Base-by-base conservation (phyloP, 2,888 invertebrate genomes). In the Sialis lutaria region DNA sequence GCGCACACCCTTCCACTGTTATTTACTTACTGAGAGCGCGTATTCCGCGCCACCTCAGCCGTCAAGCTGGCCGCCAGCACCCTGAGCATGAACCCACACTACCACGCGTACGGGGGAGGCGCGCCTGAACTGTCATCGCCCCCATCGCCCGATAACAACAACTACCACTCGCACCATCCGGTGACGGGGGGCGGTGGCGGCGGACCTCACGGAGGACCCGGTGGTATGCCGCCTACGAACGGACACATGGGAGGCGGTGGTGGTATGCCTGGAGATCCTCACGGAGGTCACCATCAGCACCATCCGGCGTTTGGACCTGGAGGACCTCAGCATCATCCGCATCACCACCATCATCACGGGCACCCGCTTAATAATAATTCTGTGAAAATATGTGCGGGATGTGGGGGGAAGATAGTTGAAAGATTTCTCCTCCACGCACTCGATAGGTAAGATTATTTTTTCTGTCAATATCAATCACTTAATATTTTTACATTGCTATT, bases 381-480 rank as follows among this genome's bases (percentile, higher is more conserved):
- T 55, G 74, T 82, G 59, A 84, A 84, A 65, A 79, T 82, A 64
- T 92, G 92, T 69, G 88, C 86, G 55, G 91, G 90, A 56, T 93
- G 92, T 68, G 87, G 88, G 57, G 84, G 89, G 56, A 84, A 88
- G 72, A 92, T 92, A 63, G 78, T 84, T 58, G 92, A 92, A 73
- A 76, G 91, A 67, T 92, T 83, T 72, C 78, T 92, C 55, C 75
- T 93, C 54, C 85, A 87, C 69, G 91, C 92, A 57, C 74, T 92
- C 64, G 92, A 93, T 73, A 75, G 90, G 22, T 22, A 22, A 22
- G 22, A 22, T 4, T 22, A 2, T 4, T 22, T 22, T 22, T 2
- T 22, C 22, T 22, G 22, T 22, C 22, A 22, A 22, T 22, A 22
- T 22, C 4, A 22, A 4, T 22, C 22, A n/a, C n/a, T n/a, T n/a